Percentiles rank a stretch among this genome's conserved stretches.
Evolutionary conservation across 2,888 invertebrate species (phyloP).

Genomic region (Catocala nupta): DNA sequence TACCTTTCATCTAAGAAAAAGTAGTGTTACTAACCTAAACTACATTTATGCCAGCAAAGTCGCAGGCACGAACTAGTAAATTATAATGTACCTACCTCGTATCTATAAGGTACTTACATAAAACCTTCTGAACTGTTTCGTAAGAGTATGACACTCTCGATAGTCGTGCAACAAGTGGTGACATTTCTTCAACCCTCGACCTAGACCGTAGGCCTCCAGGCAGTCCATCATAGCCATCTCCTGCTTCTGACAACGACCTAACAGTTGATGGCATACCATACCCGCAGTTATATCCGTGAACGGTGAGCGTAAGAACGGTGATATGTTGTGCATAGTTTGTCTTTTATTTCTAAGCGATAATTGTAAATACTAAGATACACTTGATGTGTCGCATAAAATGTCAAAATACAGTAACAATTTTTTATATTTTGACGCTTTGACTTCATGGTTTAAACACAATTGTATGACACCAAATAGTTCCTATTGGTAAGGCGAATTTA

Average conservation of each 20-base stretch:
- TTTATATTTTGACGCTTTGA: too few species aligned
- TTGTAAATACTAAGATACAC: too few species aligned
- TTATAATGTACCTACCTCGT: too few species aligned
- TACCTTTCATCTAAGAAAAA: too few species aligned
- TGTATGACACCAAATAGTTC: too few species aligned
- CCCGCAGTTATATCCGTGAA: constrained; percentile 90
- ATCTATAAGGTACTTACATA: constrained; percentile 72
- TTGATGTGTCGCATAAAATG: not conserved
- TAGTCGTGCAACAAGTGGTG: constrained; percentile 88
- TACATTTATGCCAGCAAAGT: too few species aligned
- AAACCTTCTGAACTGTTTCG: constrained; percentile 88
- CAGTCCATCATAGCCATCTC: constrained; percentile 92
- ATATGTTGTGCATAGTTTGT: constrained; percentile 61
- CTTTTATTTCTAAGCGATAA: not conserved
- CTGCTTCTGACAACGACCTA: constrained; percentile 88
- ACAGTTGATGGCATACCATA: constrained; percentile 88
- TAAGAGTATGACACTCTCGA: constrained; percentile 88
- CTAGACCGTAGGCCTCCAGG: constrained; percentile 91
- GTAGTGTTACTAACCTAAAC: too few species aligned
- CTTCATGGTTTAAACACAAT: too few species aligned
- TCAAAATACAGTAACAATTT: not conserved
- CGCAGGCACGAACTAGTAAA: too few species aligned
- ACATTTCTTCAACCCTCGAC: constrained; percentile 88
- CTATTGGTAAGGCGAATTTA: too few species aligned
- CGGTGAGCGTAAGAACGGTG: constrained; percentile 89